phyloP scores from a whole-genome alignment of 2,113 vertebrate species.

The Melanostigma gelatinosum region DNA sequence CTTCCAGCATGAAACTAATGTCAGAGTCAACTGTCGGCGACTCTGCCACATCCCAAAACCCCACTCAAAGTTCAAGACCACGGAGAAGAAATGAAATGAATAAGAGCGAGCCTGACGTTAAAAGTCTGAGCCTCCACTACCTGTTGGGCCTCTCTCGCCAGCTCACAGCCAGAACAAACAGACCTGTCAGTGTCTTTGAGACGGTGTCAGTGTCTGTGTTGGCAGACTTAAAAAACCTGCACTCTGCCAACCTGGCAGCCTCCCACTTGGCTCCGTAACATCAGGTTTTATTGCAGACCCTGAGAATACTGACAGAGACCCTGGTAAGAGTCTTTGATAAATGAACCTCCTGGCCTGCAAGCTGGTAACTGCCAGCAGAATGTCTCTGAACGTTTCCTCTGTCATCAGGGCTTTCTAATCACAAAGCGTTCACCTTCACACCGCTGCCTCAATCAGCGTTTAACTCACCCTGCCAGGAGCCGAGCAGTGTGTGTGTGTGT shows the following conservation, averaged over 20 bases:
- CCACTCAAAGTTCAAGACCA: constrained; percentile 8
- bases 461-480: constrained; percentile 48
- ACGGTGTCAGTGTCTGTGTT: constrained; percentile 32
- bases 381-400: constrained; percentile 69
- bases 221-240: constrained; percentile 12
- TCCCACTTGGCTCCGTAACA: constrained; percentile 46
- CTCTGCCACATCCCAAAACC: background rate
- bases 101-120: background rate
- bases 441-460: constrained; percentile 68
- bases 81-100: background rate
- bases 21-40: background rate
- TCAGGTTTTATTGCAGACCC: constrained; percentile 63
- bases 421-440: constrained; percentile 74
- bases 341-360: constrained; percentile 54
- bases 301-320: constrained; percentile 63
- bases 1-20: too few species aligned
- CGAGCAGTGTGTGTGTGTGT: constrained; percentile 4
- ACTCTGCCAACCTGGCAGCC: constrained; percentile 49
- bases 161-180: constrained; percentile 36
- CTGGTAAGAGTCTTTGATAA: constrained; percentile 64
- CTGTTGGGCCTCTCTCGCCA: constrained; percentile 17
- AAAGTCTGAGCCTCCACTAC: constrained; percentile 33
- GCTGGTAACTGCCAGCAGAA: constrained; percentile 64
- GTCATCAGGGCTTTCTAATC: constrained; percentile 71
- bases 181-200: constrained; percentile 24